These are phyloP conservation scores for Brienomyrus longianalis DNA, from an alignment of 2,113 vertebrate species.

Conservation along the genomic window DNA sequence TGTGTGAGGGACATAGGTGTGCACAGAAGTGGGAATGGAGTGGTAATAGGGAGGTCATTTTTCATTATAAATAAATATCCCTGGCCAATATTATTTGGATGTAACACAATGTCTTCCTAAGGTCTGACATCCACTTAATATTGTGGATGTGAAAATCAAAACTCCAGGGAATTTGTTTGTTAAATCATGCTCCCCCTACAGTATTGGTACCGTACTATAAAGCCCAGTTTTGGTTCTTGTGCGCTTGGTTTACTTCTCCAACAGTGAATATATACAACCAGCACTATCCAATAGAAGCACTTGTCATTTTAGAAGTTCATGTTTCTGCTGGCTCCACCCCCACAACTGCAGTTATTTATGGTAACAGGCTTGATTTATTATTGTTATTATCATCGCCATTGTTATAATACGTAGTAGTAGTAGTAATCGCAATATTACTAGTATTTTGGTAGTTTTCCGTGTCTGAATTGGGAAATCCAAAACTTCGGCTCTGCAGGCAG, in stretches of 20 bases:
- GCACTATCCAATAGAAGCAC: not conserved
- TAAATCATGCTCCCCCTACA: not conserved
- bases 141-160: not conserved
- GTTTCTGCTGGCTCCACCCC: not conserved
- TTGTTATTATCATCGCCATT: not conserved
- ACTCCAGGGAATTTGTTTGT: not conserved
- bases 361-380: not conserved
- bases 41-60: not conserved
- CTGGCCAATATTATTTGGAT: not conserved
- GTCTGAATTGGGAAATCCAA: not conserved
- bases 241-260: not conserved
- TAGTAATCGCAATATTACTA: not conserved
- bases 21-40: not conserved
- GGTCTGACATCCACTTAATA: not conserved
- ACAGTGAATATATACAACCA: not conserved
- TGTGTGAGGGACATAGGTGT: not conserved
- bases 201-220: not conserved
- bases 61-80: conserved; percentile 11
- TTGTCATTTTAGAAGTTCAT: not conserved
- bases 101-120: not conserved
- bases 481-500: not conserved
- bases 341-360: no score
- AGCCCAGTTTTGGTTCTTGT: not conserved
- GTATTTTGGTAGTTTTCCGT: not conserved
- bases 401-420: not conserved